Percentiles rank a stretch among this genome's conserved stretches.
Conservation (phyloP, 1,140 invertebrate species). For the Euglossa dilemma region DNA sequence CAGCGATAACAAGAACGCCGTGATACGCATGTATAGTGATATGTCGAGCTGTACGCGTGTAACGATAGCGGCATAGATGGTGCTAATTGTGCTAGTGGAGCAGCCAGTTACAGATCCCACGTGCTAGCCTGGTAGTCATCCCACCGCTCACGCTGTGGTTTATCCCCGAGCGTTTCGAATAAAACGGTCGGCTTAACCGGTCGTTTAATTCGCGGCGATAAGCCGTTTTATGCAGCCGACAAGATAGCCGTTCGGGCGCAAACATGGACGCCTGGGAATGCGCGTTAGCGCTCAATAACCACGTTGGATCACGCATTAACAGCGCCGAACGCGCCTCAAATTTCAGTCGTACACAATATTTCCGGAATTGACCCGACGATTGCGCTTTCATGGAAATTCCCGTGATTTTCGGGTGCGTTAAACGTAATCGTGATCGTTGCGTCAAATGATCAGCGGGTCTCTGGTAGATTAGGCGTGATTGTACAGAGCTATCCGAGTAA, state of each 20-base stretch:
- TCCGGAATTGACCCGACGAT: background rate
- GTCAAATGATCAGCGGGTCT: background rate
- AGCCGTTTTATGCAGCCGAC: conserved; percentile 40
- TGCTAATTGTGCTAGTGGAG: conserved; percentile 58
- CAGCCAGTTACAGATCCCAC: conserved; percentile 62
- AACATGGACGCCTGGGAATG: background rate
- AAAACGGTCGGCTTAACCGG: conserved; percentile 38
- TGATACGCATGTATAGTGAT: conserved; percentile 60
- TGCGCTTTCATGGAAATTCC: background rate
- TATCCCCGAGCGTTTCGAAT: conserved; percentile 50
- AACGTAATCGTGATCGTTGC: background rate
- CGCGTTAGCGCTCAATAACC: background rate
- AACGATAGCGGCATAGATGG: conserved; percentile 50
- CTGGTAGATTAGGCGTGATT: background rate
- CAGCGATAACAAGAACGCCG: conserved; percentile 19
- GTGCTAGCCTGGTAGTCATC: conserved; percentile 49
- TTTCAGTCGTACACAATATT: conserved; percentile 46
- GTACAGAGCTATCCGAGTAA: background rate
- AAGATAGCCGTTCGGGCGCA: background rate
- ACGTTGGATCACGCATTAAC: background rate
- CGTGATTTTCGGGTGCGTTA: background rate
- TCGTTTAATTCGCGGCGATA: conserved; percentile 42
- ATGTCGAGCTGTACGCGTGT: conserved; percentile 63
- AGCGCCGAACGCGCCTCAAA: background rate
- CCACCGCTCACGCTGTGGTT: conserved; percentile 52